phyloP scores from a whole-genome alignment of 2,888 invertebrate species.

The Lithophane leautieri region DNA sequence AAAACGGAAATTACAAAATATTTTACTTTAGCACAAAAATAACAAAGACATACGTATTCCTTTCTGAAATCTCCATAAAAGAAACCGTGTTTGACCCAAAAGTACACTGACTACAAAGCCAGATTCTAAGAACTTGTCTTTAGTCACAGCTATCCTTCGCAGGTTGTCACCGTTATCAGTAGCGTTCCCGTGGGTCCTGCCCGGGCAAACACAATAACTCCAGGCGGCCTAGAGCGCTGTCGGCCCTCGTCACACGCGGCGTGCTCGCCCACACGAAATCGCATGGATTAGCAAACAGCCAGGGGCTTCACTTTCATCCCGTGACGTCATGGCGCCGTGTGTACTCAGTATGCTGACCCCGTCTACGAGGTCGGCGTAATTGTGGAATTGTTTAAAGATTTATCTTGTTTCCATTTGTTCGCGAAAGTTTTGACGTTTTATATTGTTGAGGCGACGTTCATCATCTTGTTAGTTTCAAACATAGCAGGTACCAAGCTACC shows the following conservation, averaged over 20 bases:
- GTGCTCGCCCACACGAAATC: slow-evolving; percentile 30
- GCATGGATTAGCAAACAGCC: slow-evolving; percentile 55
- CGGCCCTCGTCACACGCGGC: slow-evolving; percentile 51
- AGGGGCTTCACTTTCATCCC: slow-evolving; percentile 56
- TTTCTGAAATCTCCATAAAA: neutral
- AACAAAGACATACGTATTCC: neutral
- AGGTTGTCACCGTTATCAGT: too few relatives aligned
- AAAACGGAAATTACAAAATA: neutral
- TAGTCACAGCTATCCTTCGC: neutral
- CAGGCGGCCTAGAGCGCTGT: slow-evolving; percentile 46
- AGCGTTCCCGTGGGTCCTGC: neutral
- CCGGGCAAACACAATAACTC: slow-evolving; percentile 11
- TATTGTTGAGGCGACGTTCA: neutral
- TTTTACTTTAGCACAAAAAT: neutral
- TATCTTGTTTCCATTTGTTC: slow-evolving; percentile 17
- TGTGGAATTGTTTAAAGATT: slow-evolving; percentile 19
- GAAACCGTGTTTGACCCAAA: neutral
- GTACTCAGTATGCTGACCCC: neutral
- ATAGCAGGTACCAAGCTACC: neutral
- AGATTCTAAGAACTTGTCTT: too few relatives aligned
- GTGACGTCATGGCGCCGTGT: slow-evolving; percentile 18
- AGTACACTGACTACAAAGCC: neutral
- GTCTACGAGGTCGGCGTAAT: slow-evolving; percentile 10
- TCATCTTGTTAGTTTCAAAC: neutral
- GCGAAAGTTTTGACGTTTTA: neutral